Evolutionary conservation across 1,140 invertebrate genomes (phyloP).

Genomic region (Drosophila ercepeae): DNA sequence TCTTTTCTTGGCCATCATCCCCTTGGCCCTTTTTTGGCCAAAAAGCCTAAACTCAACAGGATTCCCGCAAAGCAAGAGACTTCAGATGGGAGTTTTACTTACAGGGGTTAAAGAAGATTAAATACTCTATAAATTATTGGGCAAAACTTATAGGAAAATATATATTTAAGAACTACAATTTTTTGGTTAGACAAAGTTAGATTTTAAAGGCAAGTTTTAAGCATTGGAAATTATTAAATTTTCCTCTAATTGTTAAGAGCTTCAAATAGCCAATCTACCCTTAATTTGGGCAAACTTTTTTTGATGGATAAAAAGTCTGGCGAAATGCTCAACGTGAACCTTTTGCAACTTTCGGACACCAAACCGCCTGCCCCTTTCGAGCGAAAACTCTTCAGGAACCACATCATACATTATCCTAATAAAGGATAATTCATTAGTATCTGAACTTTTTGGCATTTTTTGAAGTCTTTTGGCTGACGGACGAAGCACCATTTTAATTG

Average conservation of each 20-base stretch:
- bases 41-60: conserved; percentile 25
- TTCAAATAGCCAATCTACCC: not conserved
- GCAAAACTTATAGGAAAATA: no score
- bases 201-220: no score
- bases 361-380: not conserved
- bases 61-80: conserved; percentile 33
- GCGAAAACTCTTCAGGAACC: conserved; percentile 71
- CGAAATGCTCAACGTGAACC: conserved; percentile 53
- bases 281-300: not conserved
- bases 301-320: conserved; percentile 19
- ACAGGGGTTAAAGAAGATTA: not conserved
- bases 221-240: no score
- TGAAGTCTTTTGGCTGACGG: conserved; percentile 75
- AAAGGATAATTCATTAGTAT: conserved; percentile 84
- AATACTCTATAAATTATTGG: not conserved
- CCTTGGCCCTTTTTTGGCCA: conserved; percentile 1
- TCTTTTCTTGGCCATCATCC: not conserved
- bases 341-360: conserved; percentile 60
- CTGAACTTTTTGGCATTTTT: conserved; percentile 83
- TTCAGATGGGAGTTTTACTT: conserved; percentile 4
- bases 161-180: no score
- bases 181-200: no score
- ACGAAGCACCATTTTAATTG: conserved; percentile 74
- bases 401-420: conserved; percentile 84
- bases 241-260: no score